Conservation (phyloP, 1,140 invertebrate species). For the Galleria mellonella region DNA sequence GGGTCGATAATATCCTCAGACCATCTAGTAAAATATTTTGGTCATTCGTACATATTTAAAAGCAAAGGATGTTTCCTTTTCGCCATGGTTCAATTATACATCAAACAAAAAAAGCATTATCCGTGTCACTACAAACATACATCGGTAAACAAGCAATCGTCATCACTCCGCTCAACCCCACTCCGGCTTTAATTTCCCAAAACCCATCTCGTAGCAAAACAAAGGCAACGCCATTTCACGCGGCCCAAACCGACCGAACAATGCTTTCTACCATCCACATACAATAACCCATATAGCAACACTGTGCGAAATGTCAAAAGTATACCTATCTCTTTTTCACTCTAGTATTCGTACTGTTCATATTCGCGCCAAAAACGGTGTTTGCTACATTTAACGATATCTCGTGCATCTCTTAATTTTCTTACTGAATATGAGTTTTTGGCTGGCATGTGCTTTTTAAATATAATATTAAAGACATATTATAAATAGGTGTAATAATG, state of each 20-base stretch:
- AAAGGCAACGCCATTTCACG: constrained; percentile 65
- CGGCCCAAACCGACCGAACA: constrained; percentile 67
- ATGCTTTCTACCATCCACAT: constrained; percentile 54
- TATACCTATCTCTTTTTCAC: constrained; percentile 42
- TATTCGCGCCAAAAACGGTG: constrained; percentile 54
- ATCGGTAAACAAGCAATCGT: constrained; percentile 64
- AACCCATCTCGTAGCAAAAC: constrained; percentile 59
- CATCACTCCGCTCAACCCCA: constrained; percentile 53
- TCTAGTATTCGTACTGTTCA: neutral
- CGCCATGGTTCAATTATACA: neutral
- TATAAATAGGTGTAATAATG: too few species aligned
- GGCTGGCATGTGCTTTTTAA: neutral
- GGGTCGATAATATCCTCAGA: too few species aligned
- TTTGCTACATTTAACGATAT: constrained; percentile 30
- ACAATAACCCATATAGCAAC: constrained; percentile 52
- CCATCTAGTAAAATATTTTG: too few species aligned
- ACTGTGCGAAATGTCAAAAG: constrained; percentile 44
- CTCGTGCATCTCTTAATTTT: constrained; percentile 54
- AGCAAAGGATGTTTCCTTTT: too few species aligned
- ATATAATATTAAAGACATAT: too few species aligned
- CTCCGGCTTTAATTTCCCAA: constrained; percentile 67
- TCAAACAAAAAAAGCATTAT: constrained; percentile 2
- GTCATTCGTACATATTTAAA: too few species aligned
- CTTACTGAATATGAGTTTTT: constrained; percentile 64
- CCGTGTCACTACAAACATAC: constrained; percentile 28